Base-by-base conservation (phyloP, 92 coral and sea anemone species). In the Parazoanthus swiftii region DNA sequence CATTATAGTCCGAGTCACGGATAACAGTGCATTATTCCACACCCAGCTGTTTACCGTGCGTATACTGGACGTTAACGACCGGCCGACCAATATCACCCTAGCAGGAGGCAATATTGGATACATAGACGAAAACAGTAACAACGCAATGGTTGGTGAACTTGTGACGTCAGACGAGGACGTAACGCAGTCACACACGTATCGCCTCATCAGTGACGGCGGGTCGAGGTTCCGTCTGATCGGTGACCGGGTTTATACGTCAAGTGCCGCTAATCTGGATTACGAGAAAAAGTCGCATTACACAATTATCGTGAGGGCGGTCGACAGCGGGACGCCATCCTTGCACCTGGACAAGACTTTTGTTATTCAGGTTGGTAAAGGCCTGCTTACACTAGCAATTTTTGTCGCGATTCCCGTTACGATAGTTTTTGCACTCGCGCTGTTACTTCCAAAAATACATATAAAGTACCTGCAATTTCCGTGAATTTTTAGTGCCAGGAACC, bases 31-130 rank as follows among this genome's bases (percentile, higher is more conserved):
- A 11, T 88, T 89, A 81, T 92, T 92, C 84, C 98, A 89, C 86
- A 84, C 94, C 11, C 93, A 89, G 85, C 87, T 89, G 13, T 95
- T 93, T 56, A 89, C 89, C 26, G 92, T 97, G 81, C 78, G 88
- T 65, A 87, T 97, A 75, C 74, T 92, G 23, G 94, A 97, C 72
- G 93, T 90, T 59, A 97, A 97, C 82, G 99, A 97, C 91, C 94
- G 82, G 15, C 98, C 99, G 36, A 92, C 92, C 63, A 88, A 95
- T 85, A 89, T 97, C 76, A 92, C 94, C 0, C 90, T 97, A 54
- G 93, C 95, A n/a, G 99, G 99, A 20, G 86, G 93, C 39, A 85
- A 89, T 77, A 90, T 81, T 33, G 98, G 95, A 74, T 92, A 88
- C 59, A 92, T 95, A 16, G 84, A 88, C 29, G 99, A 97, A 88